phyloP scores from a whole-genome alignment of 2,113 vertebrate genomes.

The Axis porcinus region DNA sequence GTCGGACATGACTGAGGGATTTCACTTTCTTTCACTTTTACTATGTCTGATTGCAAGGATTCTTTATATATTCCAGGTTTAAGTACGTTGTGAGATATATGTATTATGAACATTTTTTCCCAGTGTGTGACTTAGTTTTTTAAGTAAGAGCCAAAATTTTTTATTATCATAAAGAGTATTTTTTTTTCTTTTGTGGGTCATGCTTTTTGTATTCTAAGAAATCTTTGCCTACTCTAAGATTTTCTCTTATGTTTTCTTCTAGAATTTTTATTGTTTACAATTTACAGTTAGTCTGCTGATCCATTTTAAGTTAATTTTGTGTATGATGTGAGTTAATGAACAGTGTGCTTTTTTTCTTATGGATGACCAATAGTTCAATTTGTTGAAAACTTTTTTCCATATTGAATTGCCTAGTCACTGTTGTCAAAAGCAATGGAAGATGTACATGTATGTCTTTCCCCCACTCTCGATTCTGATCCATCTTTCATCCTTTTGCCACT shows the following conservation, averaged over 20 bases:
- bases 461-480: neutral
- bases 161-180: neutral
- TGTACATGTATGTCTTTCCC: neutral
- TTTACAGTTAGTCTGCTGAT: neutral
- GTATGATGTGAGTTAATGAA: neutral
- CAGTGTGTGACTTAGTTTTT: neutral
- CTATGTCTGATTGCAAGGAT: neutral
- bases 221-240: neutral
- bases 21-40: no score
- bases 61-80: neutral
- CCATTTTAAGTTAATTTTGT: neutral
- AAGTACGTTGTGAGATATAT: neutral
- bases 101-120: neutral
- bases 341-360: neutral
- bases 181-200: neutral
- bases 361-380: neutral
- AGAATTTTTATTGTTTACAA: neutral
- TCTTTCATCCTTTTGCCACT: neutral
- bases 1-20: fast-evolving
- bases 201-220: neutral
- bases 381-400: neutral
- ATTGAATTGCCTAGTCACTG: neutral
- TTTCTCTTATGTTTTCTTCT: neutral
- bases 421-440: neutral
- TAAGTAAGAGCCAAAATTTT: neutral